Percentiles rank a stretch among this genome's conserved stretches.
These are phyloP conservation scores for Sarcophaga caerulescens DNA, from an alignment of 2,888 invertebrate genomes.

Conservation along the genomic window DNA sequence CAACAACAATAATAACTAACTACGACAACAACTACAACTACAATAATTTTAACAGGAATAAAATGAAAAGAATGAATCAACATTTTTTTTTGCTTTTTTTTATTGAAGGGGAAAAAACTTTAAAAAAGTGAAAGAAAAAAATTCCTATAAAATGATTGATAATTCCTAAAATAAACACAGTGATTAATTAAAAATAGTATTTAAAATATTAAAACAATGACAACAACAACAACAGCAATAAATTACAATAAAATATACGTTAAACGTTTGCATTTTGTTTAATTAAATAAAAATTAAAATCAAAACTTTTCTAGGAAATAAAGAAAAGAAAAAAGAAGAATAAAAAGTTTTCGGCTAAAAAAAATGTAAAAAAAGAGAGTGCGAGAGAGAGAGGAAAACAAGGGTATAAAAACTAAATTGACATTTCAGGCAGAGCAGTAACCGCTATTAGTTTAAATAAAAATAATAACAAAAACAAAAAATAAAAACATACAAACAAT, in stretches of 20 bases:
- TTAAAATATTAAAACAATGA: no score
- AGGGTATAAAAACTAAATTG: constrained; percentile 14
- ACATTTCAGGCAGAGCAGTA: constrained; percentile 58
- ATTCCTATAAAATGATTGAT: no score
- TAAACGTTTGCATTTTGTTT: neutral
- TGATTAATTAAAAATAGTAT: neutral
- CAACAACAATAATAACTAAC: constrained; percentile 4
- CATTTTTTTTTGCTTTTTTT: constrained; percentile 22
- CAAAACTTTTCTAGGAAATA: neutral
- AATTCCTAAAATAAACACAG: neutral
- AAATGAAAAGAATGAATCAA: constrained; percentile 56
- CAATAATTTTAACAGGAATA: constrained; percentile 35
- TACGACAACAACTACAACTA: neutral
- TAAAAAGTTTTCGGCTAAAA: constrained; percentile 4
- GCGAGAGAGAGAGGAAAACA: neutral
- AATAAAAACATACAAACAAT: constrained; percentile 20
- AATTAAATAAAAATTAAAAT: neutral
- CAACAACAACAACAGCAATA: no score
- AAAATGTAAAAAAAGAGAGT: no score
- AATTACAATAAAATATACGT: neutral
- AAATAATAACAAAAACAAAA: constrained; percentile 34
- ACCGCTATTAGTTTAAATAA: constrained; percentile 40
- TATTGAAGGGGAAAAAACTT: neutral
- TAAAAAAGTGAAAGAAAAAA: neutral
- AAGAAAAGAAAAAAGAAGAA: neutral